phyloP scores from a whole-genome alignment of 1,140 invertebrate species.

The Trichonephila inaurata region DNA sequence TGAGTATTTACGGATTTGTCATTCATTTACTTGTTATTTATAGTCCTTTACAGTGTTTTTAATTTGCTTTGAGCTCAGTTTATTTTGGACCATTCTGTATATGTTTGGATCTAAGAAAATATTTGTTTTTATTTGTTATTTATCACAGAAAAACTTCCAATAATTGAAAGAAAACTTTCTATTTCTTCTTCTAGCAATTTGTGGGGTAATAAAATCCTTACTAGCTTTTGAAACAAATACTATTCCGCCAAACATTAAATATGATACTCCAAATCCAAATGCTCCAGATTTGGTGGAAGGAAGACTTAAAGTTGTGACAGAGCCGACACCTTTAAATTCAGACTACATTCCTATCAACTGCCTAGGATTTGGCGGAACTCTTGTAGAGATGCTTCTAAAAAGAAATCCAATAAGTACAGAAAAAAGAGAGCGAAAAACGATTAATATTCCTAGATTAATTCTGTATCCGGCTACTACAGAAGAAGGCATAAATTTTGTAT shows the following conservation, averaged over 20 bases:
- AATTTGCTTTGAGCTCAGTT: too few species aligned
- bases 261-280: constrained; percentile 83
- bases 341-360: constrained; percentile 96
- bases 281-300: constrained; percentile 86
- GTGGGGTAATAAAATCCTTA: constrained; percentile 82
- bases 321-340: constrained; percentile 86
- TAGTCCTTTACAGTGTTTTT: too few species aligned
- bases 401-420: constrained; percentile 80
- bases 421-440: too few species aligned
- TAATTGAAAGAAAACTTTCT: too few species aligned
- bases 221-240: constrained; percentile 82
- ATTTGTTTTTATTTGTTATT: too few species aligned
- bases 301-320: constrained; percentile 85
- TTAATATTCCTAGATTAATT: constrained; percentile 79
- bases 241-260: constrained; percentile 84
- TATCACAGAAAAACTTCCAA: too few species aligned
- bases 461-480: constrained; percentile 82
- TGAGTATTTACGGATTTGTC: too few species aligned
- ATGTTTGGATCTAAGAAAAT: too few species aligned
- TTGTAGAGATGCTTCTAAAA: constrained; percentile 93
- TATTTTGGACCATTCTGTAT: too few species aligned
- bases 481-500: constrained; percentile 80
- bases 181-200: constrained; percentile 79
- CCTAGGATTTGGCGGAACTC: constrained; percentile 98
- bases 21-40: too few species aligned